Conservation (phyloP, 2,888 invertebrate genomes). For the Aphrophora alni region DNA sequence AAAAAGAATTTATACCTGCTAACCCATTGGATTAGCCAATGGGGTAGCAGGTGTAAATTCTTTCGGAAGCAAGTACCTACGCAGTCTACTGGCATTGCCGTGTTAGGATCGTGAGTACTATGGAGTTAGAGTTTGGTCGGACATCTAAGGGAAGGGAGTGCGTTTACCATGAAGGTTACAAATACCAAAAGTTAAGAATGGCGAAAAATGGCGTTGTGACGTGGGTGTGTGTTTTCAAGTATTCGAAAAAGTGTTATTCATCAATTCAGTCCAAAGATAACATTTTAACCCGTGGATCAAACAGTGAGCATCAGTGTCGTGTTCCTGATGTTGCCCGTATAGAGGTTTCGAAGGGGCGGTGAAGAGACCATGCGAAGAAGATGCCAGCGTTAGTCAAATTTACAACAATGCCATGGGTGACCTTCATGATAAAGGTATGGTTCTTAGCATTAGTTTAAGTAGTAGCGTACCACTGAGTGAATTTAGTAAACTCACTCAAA, state of each 20-base stretch:
- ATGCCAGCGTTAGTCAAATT: neutral
- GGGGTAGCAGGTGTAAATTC: no score
- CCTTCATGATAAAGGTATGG: slow-evolving; percentile 14
- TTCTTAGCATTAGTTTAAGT: neutral
- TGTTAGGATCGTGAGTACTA: neutral
- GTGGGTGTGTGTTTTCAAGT: neutral
- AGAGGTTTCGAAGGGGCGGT: neutral
- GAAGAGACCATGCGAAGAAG: slow-evolving; percentile 5
- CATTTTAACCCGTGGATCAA: neutral
- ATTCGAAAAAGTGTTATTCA: slow-evolving; percentile 16
- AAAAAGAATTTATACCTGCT: no score
- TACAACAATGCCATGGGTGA: slow-evolving; percentile 14
- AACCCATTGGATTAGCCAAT: no score
- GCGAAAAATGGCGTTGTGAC: slow-evolving; percentile 10
- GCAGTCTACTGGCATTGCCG: neutral
- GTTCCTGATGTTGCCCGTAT: neutral
- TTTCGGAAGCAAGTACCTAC: no score
- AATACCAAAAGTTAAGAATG: neutral
- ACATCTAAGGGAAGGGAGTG: neutral
- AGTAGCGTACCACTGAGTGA: neutral
- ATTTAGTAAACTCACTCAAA: no score
- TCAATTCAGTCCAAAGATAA: neutral
- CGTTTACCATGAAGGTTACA: slow-evolving; percentile 8
- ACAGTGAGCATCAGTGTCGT: slow-evolving; percentile 9
- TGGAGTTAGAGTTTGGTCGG: slow-evolving; percentile 14